Conservation (phyloP, 2,113 vertebrate genomes). For the Cynoglossus semilaevis region DNA sequence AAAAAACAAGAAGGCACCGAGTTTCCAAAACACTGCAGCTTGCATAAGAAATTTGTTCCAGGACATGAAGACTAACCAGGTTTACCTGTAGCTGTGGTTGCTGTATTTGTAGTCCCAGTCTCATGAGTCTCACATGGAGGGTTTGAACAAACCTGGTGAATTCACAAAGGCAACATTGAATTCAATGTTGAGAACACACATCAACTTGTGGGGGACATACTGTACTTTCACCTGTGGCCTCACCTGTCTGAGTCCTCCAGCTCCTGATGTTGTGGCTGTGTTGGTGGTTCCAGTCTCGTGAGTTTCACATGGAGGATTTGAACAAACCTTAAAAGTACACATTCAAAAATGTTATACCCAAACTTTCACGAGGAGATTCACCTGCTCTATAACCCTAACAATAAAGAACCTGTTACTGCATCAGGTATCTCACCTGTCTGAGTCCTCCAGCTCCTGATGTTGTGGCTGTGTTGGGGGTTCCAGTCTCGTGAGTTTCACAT, state of each 20-base stretch:
- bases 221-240: neutral
- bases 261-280: constrained; percentile 66
- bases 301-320: constrained; percentile 82
- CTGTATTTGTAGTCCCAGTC: constrained; percentile 79
- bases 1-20: too few species aligned
- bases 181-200: too few species aligned
- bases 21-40: too few species aligned
- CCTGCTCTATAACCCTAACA: too few species aligned
- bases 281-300: constrained; percentile 82
- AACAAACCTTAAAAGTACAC: constrained; percentile 55
- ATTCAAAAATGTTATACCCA: neutral
- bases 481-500: constrained; percentile 81
- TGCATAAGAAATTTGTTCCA: too few species aligned
- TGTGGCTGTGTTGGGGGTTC: constrained; percentile 81
- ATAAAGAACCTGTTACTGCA: too few species aligned
- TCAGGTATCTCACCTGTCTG: constrained; percentile 1
- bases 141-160: constrained; percentile 79
- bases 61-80: neutral
- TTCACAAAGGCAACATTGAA: constrained; percentile 69
- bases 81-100: constrained; percentile 77
- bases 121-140: constrained; percentile 81
- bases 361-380: neutral
- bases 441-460: constrained; percentile 48
- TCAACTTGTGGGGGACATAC: too few species aligned
- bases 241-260: constrained; percentile 13